Evolutionary conservation across 2,888 invertebrate genomes (phyloP).

Genomic region (Chorisops tibialis): DNA sequence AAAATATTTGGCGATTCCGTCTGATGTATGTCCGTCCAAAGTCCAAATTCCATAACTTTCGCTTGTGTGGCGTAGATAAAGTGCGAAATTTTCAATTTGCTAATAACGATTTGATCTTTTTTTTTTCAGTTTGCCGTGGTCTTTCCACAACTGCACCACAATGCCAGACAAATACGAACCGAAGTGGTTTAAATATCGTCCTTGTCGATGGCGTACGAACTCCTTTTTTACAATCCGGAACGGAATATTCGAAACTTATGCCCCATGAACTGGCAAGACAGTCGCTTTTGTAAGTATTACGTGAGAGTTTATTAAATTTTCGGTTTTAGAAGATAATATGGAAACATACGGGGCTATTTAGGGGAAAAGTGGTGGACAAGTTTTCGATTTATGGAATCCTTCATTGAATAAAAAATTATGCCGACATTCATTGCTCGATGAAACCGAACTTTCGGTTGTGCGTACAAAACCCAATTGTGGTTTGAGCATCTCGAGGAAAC

Average conservation of each 20-base stretch:
- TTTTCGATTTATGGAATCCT: too few species aligned
- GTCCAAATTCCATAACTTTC: slow-evolving; percentile 30
- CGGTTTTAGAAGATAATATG: too few species aligned
- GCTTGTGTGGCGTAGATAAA: neutral
- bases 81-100: neutral
- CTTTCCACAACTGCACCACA: slow-evolving; percentile 34
- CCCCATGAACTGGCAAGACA: slow-evolving; percentile 93
- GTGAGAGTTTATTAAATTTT: neutral
- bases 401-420: too few species aligned
- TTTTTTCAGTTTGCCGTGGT: slow-evolving; percentile 33
- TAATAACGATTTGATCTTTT: neutral
- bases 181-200: slow-evolving; percentile 70
- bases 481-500: too few species aligned
- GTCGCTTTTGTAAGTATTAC: slow-evolving; percentile 73
- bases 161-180: slow-evolving; percentile 36
- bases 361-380: neutral
- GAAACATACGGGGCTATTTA: too few species aligned
- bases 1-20: too few species aligned
- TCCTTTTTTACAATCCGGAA: slow-evolving; percentile 91
- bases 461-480: too few species aligned
- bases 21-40: neutral
- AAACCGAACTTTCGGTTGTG: too few species aligned
- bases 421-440: too few species aligned
- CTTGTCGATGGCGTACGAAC: slow-evolving; percentile 96
- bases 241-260: slow-evolving; percentile 90